These are phyloP conservation scores for Nephrotoma appendiculata DNA, from an alignment of 2,888 invertebrate genomes.

Conservation along the genomic window DNA sequence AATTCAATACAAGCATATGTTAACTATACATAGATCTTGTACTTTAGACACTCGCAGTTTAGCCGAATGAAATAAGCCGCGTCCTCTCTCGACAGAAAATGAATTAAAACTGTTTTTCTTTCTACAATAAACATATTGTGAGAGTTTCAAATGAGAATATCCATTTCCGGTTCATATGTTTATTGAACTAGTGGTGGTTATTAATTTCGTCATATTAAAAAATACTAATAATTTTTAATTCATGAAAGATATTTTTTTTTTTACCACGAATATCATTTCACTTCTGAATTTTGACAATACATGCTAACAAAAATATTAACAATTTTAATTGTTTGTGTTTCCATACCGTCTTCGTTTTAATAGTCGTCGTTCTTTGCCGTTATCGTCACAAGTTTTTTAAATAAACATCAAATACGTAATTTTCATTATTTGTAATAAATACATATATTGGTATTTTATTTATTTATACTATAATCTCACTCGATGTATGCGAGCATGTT, in stretches of 20 bases:
- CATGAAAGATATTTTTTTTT: background rate
- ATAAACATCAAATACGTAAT: background rate
- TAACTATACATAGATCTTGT: no score
- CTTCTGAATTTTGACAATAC: background rate
- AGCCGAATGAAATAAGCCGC: no score
- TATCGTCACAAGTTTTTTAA: background rate
- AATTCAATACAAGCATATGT: no score
- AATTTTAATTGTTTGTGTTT: background rate
- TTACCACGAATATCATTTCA: background rate
- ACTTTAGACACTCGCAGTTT: no score
- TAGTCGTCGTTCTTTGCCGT: background rate
- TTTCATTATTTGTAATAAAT: background rate
- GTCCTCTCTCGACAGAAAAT: no score
- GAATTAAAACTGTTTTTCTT: no score
- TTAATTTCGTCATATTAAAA: background rate
- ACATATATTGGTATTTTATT: background rate
- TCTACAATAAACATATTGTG: no score
- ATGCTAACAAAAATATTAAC: background rate
- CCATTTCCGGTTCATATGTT: no score
- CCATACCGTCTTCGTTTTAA: background rate
- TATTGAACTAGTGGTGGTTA: no score
- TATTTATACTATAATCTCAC: background rate
- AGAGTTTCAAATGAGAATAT: no score
- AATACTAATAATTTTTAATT: background rate
- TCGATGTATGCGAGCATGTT: background rate